These are phyloP conservation scores for Lophius americanus DNA, from an alignment of 2,797 vertebrate species.

Conservation along the genomic window DNA sequence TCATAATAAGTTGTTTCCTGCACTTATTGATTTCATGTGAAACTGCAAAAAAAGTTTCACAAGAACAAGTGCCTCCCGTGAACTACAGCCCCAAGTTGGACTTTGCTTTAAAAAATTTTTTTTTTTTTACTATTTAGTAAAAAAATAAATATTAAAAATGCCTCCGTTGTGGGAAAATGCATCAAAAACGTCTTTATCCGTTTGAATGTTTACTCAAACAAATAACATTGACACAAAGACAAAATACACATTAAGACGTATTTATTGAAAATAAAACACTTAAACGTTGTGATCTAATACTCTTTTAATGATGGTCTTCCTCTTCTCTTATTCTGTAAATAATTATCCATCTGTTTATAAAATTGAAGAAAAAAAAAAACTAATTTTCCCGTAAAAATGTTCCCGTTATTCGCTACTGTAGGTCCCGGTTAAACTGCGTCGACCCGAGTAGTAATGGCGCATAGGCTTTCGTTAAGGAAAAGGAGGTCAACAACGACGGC, in stretches of 20 bases:
- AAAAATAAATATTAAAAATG: slow-evolving; percentile 20
- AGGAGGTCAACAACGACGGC: slow-evolving; percentile 89
- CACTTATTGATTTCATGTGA: not conserved
- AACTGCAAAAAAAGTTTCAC: slow-evolving; percentile 37
- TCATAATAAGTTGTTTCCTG: not conserved
- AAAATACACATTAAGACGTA: slow-evolving; percentile 37
- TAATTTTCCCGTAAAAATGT: slow-evolving; percentile 21
- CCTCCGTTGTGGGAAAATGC: slow-evolving; percentile 16
- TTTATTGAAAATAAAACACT: slow-evolving; percentile 66
- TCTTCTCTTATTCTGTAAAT: slow-evolving; percentile 15
- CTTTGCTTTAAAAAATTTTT: not conserved
- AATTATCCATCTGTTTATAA: slow-evolving; percentile 5
- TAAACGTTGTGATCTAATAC: slow-evolving; percentile 23
- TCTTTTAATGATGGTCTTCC: not conserved
- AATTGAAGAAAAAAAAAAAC: slow-evolving; percentile 25
- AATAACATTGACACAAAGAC: slow-evolving; percentile 60
- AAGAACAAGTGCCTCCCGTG: slow-evolving; percentile 33
- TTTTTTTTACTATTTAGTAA: not conserved
- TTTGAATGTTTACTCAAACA: slow-evolving; percentile 27
- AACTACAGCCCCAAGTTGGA: not conserved
- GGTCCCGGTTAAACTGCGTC: slow-evolving; percentile 64
- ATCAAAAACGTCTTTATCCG: not conserved
- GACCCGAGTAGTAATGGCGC: slow-evolving; percentile 84
- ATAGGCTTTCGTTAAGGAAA: slow-evolving; percentile 83
- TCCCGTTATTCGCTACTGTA: slow-evolving; percentile 54